These are phyloP conservation scores for Chloropsis cyanopogon DNA, from an alignment of 2,113 vertebrate species.

Conservation along the genomic window DNA sequence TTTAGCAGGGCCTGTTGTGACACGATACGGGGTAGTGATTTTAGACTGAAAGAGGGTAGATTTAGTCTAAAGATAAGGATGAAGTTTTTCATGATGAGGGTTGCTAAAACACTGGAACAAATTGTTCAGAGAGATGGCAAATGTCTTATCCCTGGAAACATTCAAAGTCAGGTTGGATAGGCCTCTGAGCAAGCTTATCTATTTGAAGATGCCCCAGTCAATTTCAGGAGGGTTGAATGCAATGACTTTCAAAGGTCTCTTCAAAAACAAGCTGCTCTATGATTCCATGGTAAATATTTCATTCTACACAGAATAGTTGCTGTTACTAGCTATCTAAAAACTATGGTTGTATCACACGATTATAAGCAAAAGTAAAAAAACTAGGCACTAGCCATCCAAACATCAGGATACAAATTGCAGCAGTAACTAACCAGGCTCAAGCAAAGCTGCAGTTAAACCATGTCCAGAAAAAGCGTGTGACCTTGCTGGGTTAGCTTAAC, in stretches of 20 bases:
- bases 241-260: neutral
- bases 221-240: too few species aligned
- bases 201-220: too few species aligned
- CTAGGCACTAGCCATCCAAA: neutral
- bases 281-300: neutral
- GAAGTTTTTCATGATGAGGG: neutral
- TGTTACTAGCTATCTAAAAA: neutral
- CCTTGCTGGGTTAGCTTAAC: neutral
- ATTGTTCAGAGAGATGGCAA: neutral
- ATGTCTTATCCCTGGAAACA: neutral
- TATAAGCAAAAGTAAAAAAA: neutral
- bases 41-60: neutral
- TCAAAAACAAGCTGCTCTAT: neutral
- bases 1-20: neutral
- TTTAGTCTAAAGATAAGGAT: neutral
- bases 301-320: neutral
- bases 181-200: neutral
- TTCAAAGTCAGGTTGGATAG: neutral
- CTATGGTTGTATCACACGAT: neutral
- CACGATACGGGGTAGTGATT: rapidly evolving
- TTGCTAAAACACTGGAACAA: neutral
- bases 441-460: neutral
- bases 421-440: neutral
- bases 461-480: neutral
- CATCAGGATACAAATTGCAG: neutral